Base-by-base conservation (phyloP, 2,888 invertebrate species). In the Conistra vaccinii region DNA sequence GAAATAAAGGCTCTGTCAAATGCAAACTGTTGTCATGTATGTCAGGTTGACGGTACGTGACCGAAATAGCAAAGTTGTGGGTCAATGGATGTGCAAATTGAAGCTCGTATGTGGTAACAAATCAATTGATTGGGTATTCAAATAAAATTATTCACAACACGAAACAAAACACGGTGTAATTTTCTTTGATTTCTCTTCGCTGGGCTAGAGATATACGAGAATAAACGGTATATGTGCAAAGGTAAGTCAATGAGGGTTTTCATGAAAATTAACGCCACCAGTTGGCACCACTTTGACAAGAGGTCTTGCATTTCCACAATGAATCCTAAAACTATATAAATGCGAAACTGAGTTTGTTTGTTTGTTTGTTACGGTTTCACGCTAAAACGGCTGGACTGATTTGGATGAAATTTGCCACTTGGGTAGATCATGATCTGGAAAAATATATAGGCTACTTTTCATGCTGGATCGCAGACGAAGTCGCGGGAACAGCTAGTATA, bases 31-130 rank as follows among this genome's bases (percentile, higher is more conserved):
- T 74, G 7, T 0, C 5, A 39, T 57, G n/a, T 26, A 75, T 20
- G 26, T 58, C n/a, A 26, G 1, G 75, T 51, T 42, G 51, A 63
- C 48, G 5, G 12, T 39, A 48, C 63, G 29, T 39, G 75, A 63
- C 29, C 17, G 26, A n/a, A 51, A 65, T 75, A 26, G 9, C 2
- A 65, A 69, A 66, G 17, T 10, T n/a, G 20, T 48, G 5, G 23
- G 4, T 63, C 23, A 55, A 10, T 53, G 20, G 2, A 45, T 39
- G 45, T 57, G 29, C n/a, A 55, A 55, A 63, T 67, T 67, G 26
- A 42, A 53, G 4, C 17, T 26, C 23, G 48, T 39, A 17, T 58
- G 39, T 35, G 14, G 29, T 48, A 26, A 45, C 20, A 20, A 23
- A 45, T 10, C 9, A 26, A 26, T 35, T 69, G 48, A 69, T 51